Evolutionary conservation across 2,113 vertebrate species (phyloP).

Genomic region (Leptosomus discolor): DNA sequence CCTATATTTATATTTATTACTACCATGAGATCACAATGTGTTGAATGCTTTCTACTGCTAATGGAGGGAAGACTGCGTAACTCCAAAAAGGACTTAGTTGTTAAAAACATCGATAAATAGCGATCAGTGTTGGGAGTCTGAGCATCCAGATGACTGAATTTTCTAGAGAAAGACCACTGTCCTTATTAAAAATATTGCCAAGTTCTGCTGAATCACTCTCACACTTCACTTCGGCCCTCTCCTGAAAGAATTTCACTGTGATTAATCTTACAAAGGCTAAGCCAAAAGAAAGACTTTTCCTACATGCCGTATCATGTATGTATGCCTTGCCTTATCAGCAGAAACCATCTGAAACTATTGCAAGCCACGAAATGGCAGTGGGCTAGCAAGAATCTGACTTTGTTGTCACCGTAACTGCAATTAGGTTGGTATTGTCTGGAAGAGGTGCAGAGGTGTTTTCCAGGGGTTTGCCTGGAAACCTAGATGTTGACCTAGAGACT

Average conservation of each 20-base stretch:
- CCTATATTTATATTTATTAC: background rate
- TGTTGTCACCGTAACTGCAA: background rate
- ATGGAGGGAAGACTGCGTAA: background rate
- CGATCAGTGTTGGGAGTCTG: background rate
- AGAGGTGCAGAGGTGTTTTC: background rate
- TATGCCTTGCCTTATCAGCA: accelerated
- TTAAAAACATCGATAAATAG: background rate
- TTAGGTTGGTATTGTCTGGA: background rate
- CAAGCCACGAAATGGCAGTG: background rate
- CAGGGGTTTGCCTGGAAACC: background rate
- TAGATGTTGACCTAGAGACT: background rate
- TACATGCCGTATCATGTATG: background rate
- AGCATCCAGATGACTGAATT: background rate
- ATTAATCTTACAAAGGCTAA: background rate
- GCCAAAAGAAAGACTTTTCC: background rate
- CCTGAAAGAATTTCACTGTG: background rate
- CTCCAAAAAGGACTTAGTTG: background rate
- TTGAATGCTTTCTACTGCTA: background rate
- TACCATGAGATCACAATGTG: background rate
- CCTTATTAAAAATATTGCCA: background rate
- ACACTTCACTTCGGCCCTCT: background rate
- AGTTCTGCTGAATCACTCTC: background rate
- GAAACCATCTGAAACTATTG: background rate
- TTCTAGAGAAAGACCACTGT: background rate
- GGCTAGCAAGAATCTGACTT: background rate